Base-by-base conservation (phyloP, 2,888 invertebrate species). In the Cepaea hortensis region DNA sequence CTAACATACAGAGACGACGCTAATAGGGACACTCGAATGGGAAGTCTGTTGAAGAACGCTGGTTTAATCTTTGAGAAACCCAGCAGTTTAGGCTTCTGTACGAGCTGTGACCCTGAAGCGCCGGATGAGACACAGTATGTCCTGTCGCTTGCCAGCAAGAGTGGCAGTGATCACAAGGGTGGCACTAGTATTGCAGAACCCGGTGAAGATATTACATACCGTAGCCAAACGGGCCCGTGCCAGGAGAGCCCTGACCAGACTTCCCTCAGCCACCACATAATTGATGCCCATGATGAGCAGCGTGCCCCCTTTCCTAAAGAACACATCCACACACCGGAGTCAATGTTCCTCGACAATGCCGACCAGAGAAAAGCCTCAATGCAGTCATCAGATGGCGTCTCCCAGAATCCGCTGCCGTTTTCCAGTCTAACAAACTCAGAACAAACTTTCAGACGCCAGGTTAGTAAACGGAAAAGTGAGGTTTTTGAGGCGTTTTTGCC, bases 381-480 rank as follows among this genome's bases (percentile, higher is more conserved):
- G 11, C 48, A 4, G 15, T 20, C 50, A n/a, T 11, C 46, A 35
- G 83, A 61, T 11, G 76, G 46, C 2, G n/a, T 3, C 3, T 20
- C 6, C 18, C 79, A 70, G 23, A 23, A 50, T 18, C 70, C n/a
- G 11, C 35, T 5, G 7, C 72, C 50, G 48, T 35, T 18, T 15
- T 35, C 72, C 5, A 61, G 1, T 7, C 62, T 20, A 62, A 46
- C 61, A 6, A 61, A n/a, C 0, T 15, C 11, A 20, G 15, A 1
- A 1, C 81, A 73, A 15, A 46, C 20, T 18, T 81, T 80, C 55
- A 70, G 48, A 13, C 70, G 85, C 11, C 85, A 85, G 62, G 35
- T 85, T 61, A 85, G 85, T 62, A 85, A 85, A 80, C 55, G 85
- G 72, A 85, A 85, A 48, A 85, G 80, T 48, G 85, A 85, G 0